Base-by-base conservation (phyloP, 2,888 invertebrate genomes). In the Brachyptera putata region DNA sequence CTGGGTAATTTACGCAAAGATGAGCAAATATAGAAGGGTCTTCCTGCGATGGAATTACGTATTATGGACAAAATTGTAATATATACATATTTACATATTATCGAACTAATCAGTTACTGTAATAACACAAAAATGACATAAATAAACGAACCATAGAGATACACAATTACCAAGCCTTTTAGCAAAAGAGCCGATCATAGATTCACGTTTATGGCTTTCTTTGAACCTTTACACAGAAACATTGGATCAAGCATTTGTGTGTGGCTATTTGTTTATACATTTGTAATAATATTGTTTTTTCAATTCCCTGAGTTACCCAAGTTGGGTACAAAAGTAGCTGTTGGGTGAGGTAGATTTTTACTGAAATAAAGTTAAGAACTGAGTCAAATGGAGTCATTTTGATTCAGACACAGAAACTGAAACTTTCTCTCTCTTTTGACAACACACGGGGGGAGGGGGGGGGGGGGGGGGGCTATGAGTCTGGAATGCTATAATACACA, bases 221-320 rank as follows among this genome's bases (percentile, higher is more conserved):
- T 57, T 53, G 36, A 24, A 56, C 43, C 49, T 30, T 5, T 16
- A 13, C 56, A 36, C 30, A 48, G 48, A 56, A 56, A 49, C 60
- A 55, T 50, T 25, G 57, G 57, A 57, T 30, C 48, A 22, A 58
- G 50, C 26, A 46, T 55, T 56, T 39, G 41, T 58, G 22, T 60
- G 48, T 16, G 56, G 56, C 43, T 60, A 56, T 36, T 60, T 60
- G 30, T 37, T 56, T 60, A 56, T 60, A 43, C 24, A 25, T 16
- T 56, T 56, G 36, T 46, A 41, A 49, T 55, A 60, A 48, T 56
- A 56, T 56, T 61, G 56, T 56, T 58, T 57, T 46, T 60, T 50
- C 61, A 63, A 58, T 60, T 63, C 63, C 63, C 63, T 63, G 63
- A 63, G 63, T 61, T 58, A 63, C 61, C 63, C 57, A 26, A 39